A percentile compares a stretch with the other conserved stretches of the same genome.
phyloP scores from a whole-genome alignment of 1,140 invertebrate species.

The Globodera ellingtonae region DNA sequence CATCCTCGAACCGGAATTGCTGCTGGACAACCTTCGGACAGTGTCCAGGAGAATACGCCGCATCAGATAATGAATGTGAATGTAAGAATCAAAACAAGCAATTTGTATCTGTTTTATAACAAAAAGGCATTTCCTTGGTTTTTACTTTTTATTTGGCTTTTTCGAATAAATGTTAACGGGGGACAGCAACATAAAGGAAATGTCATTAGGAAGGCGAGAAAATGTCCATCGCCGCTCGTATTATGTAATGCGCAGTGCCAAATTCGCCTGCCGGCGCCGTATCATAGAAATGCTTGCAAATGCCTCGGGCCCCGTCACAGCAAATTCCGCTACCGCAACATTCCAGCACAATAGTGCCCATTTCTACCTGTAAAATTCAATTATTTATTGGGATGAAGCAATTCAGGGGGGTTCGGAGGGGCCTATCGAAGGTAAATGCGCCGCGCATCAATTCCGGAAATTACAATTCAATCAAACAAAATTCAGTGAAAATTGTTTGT shows the following conservation, averaged over 20 bases:
- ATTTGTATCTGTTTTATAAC: too few relatives aligned
- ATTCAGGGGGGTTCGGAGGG: too few relatives aligned
- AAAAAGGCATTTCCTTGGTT: too few relatives aligned
- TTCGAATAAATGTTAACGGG: neutral
- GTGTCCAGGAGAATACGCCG: neutral
- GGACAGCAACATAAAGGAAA: neutral
- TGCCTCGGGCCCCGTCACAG: constrained; percentile 87
- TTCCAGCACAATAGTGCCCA: constrained; percentile 83
- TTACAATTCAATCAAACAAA: too few relatives aligned
- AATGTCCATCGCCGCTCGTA: constrained; percentile 60
- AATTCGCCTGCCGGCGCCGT: constrained; percentile 92
- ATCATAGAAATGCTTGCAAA: constrained; percentile 96
- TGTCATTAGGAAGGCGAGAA: constrained; percentile 38
- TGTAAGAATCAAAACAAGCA: neutral
- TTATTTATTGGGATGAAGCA: neutral
- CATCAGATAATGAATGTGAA: neutral
- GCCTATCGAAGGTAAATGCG: too few relatives aligned
- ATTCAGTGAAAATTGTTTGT: too few relatives aligned
- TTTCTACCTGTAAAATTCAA: constrained; percentile 71
- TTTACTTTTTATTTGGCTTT: too few relatives aligned
- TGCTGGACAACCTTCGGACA: neutral
- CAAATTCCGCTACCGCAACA: constrained; percentile 79
- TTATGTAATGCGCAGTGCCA: constrained; percentile 95
- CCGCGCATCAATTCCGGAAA: too few relatives aligned
- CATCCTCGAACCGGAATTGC: neutral